These are phyloP conservation scores for Drosophila cyrtoloma DNA, from an alignment of 2,888 invertebrate genomes.

Conservation along the genomic window DNA sequence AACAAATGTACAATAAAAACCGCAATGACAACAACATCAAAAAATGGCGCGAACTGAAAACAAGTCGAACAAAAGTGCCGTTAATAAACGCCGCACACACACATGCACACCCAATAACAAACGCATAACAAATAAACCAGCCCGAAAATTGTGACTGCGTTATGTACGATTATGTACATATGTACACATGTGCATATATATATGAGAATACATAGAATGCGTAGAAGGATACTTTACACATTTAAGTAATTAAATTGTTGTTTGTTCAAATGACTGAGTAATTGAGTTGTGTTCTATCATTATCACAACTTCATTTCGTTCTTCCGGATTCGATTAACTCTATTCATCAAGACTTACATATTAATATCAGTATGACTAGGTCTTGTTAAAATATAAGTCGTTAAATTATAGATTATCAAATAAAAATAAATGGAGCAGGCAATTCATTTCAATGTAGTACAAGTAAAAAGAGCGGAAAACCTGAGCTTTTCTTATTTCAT, in stretches of 20 bases:
- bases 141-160: slow-evolving; percentile 6
- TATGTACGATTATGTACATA: slow-evolving; percentile 3
- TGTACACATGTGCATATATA: neutral
- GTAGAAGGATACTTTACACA: neutral
- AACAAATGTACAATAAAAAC: neutral
- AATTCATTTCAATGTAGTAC: neutral
- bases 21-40: slow-evolving; percentile 22
- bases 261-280: neutral
- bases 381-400: neutral
- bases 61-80: slow-evolving; percentile 48
- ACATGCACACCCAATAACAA: slow-evolving; percentile 4
- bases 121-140: slow-evolving; percentile 9
- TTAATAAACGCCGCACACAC: slow-evolving; percentile 44
- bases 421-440: neutral
- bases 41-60: slow-evolving; percentile 40
- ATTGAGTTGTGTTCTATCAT: neutral
- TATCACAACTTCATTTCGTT: neutral
- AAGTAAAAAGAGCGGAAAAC: neutral
- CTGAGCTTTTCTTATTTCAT: no score
- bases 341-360: neutral
- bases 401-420: neutral
- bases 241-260: neutral
- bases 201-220: neutral
- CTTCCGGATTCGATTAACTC: neutral
- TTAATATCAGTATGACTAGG: neutral